Conservation (phyloP, 1,140 invertebrate genomes). For the Halotydeus destructor region DNA sequence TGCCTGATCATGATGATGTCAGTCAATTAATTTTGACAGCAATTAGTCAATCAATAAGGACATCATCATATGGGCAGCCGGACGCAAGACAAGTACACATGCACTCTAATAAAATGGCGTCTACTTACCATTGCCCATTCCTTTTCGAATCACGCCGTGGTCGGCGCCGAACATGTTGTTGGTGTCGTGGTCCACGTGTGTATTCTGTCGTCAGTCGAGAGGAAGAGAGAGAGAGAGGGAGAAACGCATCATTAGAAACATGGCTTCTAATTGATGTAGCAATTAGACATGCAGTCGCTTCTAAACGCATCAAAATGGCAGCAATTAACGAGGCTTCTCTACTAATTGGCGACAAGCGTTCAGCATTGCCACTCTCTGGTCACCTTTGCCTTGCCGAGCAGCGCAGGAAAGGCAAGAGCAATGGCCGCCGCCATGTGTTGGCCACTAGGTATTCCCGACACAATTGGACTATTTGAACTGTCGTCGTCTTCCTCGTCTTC, state of each 20-base stretch:
- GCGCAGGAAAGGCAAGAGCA: no score
- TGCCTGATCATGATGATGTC: conserved; percentile 27
- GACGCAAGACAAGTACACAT: neutral
- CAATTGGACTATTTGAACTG: no score
- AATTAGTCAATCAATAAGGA: neutral
- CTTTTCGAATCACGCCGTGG: conserved; percentile 19
- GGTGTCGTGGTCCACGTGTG: conserved; percentile 15
- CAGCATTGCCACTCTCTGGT: no score
- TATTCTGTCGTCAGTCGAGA: conserved; percentile 9
- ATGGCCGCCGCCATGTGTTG: no score
- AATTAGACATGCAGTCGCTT: neutral
- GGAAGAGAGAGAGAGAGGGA: conserved; percentile 5
- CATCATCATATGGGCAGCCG: neutral
- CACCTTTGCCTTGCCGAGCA: no score
- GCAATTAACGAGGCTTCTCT: neutral
- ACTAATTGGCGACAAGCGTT: no score
- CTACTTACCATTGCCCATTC: conserved; percentile 14
- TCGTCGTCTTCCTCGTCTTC: no score
- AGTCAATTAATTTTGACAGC: conserved; percentile 2
- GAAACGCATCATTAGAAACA: no score
- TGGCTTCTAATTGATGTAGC: neutral
- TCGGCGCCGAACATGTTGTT: conserved; percentile 17
- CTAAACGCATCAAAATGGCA: neutral
- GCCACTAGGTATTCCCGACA: no score
- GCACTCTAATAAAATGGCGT: neutral